A percentile compares a stretch with the other conserved stretches of the same genome.
Evolutionary conservation across 2,888 invertebrate species (phyloP).

Genomic region (Melieria picta): DNA sequence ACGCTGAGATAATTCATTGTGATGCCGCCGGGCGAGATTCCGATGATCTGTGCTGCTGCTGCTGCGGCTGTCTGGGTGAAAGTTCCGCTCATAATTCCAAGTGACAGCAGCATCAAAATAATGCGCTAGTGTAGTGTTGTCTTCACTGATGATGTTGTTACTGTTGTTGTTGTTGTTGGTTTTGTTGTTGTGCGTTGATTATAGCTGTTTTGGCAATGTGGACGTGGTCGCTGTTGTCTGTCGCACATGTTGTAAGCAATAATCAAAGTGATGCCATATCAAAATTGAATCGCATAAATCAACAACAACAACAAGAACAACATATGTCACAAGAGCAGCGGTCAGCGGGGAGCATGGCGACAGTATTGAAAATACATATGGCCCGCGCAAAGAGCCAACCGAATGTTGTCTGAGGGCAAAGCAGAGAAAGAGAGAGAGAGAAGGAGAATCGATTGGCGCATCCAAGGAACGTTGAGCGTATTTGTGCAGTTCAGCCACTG

Average conservation of each 20-base stretch:
- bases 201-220: too few species aligned
- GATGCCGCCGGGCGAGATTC: not conserved
- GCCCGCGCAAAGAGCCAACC: too few species aligned
- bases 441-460: too few species aligned
- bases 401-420: too few species aligned
- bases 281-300: slow-evolving; percentile 19
- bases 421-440: too few species aligned
- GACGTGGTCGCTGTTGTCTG: not conserved
- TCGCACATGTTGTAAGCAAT: slow-evolving; percentile 11
- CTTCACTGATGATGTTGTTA: slow-evolving; percentile 37
- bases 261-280: slow-evolving; percentile 10
- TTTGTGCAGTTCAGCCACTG: too few species aligned
- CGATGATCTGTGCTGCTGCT: not conserved
- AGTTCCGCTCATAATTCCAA: slow-evolving; percentile 8
- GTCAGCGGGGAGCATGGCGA: too few species aligned
- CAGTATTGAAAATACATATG: too few species aligned
- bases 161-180: slow-evolving; percentile 41
- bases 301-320: not conserved
- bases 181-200: slow-evolving; percentile 15
- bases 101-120: too few species aligned
- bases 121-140: slow-evolving; percentile 15
- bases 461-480: too few species aligned
- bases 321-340: too few species aligned
- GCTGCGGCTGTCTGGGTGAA: not conserved
- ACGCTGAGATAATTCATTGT: slow-evolving; percentile 40